These are phyloP conservation scores for Buteo buteo DNA, from an alignment of 2,113 vertebrate genomes.

Conservation along the genomic window DNA sequence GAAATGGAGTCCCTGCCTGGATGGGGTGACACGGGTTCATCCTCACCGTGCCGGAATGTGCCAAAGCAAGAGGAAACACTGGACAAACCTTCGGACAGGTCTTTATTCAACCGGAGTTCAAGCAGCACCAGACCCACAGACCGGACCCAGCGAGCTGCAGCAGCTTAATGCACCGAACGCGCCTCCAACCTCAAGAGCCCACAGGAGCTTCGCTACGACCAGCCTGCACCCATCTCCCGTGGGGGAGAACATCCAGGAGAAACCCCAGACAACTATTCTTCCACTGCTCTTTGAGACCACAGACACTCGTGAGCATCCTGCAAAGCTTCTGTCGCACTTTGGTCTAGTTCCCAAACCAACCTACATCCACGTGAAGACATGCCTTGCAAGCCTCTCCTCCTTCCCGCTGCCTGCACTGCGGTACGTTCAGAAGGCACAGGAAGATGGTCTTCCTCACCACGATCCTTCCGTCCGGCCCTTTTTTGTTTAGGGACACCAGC, in stretches of 20 bases:
- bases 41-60: rapidly evolving
- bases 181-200: background rate
- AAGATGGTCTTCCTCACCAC: background rate
- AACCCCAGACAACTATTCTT: background rate
- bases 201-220: background rate
- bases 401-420: background rate
- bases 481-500: background rate
- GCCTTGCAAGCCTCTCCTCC: background rate
- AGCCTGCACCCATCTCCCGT: background rate
- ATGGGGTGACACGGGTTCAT: background rate
- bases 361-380: background rate
- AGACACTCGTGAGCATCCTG: background rate
- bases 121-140: background rate
- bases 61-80: background rate
- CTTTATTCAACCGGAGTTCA: background rate
- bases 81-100: background rate
- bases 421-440: background rate
- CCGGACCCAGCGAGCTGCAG: background rate
- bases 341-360: background rate
- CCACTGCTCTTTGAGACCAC: background rate
- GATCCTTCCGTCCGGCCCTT: background rate
- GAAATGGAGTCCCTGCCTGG: background rate
- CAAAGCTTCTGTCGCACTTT: background rate
- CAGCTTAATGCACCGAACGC: background rate
- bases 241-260: background rate